These are phyloP conservation scores for Lerista edwardsae DNA, from an alignment of 2,797 vertebrate genomes.

Conservation along the genomic window DNA sequence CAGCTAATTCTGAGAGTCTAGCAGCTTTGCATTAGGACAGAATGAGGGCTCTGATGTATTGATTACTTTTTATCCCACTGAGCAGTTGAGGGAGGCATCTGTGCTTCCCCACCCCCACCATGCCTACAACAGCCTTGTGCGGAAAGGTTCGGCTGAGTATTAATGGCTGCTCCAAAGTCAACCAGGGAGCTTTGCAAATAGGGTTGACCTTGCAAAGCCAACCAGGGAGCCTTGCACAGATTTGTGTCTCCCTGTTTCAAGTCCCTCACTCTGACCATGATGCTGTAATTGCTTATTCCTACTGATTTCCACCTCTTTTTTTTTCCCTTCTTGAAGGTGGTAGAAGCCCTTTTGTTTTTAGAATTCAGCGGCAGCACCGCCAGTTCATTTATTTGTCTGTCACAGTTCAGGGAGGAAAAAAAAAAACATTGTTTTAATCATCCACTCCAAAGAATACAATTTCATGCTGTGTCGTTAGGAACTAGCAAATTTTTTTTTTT, in stretches of 20 bases:
- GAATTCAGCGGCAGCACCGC: fast-evolving
- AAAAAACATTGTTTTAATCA: background rate
- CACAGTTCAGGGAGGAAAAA: background rate
- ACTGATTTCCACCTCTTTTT: fast-evolving
- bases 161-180: too few relatives aligned
- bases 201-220: too few relatives aligned
- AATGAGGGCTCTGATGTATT: fast-evolving
- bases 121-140: too few relatives aligned
- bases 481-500: background rate
- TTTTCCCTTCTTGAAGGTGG: background rate
- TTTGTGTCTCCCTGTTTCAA: too few relatives aligned
- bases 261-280: too few relatives aligned
- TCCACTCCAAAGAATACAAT: background rate
- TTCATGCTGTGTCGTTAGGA: constrained; percentile 1
- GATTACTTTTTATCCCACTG: too few relatives aligned
- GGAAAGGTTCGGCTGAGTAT: too few relatives aligned
- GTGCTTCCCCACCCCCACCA: too few relatives aligned
- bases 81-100: too few relatives aligned
- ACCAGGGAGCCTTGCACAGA: too few relatives aligned
- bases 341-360: background rate
- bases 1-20: too few relatives aligned
- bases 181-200: too few relatives aligned
- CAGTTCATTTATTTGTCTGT: background rate
- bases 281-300: background rate
- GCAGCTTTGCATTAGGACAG: background rate